These are phyloP conservation scores for Pardalotus punctatus DNA, from an alignment of 2,113 vertebrate genomes.

Conservation along the genomic window DNA sequence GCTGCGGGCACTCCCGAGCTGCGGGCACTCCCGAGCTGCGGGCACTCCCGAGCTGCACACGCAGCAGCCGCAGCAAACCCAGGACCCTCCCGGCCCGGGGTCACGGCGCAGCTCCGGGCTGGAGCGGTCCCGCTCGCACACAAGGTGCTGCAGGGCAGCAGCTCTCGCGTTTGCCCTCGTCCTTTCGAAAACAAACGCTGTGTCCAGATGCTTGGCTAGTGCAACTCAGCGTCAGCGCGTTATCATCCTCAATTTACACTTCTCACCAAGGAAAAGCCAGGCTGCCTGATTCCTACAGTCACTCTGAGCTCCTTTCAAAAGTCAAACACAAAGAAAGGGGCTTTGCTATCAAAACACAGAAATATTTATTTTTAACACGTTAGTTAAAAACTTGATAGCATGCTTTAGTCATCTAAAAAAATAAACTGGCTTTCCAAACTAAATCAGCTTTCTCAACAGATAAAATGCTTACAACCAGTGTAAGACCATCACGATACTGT, in stretches of 20 bases:
- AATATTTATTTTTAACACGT: constrained; percentile 45
- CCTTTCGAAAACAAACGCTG: not conserved
- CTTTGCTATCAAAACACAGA: constrained; percentile 32
- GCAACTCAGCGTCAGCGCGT: not conserved
- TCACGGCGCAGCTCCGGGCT: not conserved
- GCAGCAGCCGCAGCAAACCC: not conserved
- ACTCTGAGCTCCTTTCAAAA: not conserved
- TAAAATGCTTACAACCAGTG: not conserved
- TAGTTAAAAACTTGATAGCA: constrained; percentile 36
- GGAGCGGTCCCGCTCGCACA: not conserved
- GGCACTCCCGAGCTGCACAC: not conserved
- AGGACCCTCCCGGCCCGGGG: not conserved
- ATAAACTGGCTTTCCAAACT: constrained; percentile 36
- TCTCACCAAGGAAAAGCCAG: not conserved
- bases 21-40: not conserved
- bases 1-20: not conserved
- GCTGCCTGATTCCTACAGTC: not conserved
- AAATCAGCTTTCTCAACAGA: not conserved
- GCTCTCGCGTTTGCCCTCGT: not conserved
- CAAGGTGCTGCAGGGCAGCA: not conserved
- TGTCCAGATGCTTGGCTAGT: not conserved
- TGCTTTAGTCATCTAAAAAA: constrained; percentile 29
- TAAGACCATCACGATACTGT: not conserved
- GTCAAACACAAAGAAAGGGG: constrained; percentile 9
- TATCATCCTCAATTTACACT: constrained; percentile 35